Percentiles rank a stretch among this genome's conserved stretches.
phyloP scores from a whole-genome alignment of 1,140 invertebrate species.

The Popillia japonica region DNA sequence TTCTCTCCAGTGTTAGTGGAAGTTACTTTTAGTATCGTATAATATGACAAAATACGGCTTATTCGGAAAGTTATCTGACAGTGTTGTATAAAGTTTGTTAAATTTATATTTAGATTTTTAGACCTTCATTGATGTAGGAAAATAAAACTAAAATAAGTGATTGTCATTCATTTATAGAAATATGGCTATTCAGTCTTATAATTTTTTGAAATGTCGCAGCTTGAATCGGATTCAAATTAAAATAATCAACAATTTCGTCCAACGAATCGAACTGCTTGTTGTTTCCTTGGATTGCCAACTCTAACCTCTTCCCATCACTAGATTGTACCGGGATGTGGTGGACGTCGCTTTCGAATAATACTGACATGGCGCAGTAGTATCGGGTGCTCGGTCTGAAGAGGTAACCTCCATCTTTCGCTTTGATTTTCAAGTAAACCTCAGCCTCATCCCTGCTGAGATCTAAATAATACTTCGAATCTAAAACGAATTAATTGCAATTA shows the following conservation, averaged over 20 bases:
- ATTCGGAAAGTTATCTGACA: neutral
- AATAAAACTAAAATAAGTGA: too few relatives aligned
- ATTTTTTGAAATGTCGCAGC: neutral
- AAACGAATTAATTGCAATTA: neutral
- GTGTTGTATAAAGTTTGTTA: neutral
- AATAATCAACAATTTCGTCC: constrained; percentile 16
- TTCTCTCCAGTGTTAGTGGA: neutral
- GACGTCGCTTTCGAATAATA: neutral
- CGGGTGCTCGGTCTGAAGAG: neutral
- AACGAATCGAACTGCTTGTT: neutral
- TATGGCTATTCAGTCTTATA: neutral
- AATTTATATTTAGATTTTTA: too few relatives aligned
- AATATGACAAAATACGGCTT: neutral
- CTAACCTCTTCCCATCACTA: neutral
- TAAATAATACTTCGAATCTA: neutral
- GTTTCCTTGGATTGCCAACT: neutral
- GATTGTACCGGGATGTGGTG: neutral
- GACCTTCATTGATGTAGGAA: too few relatives aligned
- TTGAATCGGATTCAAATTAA: neutral
- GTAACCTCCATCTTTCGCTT: neutral
- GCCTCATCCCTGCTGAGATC: neutral
- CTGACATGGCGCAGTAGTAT: neutral
- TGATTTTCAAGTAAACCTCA: constrained; percentile 11
- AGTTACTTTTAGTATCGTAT: neutral
- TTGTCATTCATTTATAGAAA: neutral